These are phyloP conservation scores for Acropora yongei DNA, from an alignment of 64 coral and sea anemone genomes.

Conservation along the genomic window DNA sequence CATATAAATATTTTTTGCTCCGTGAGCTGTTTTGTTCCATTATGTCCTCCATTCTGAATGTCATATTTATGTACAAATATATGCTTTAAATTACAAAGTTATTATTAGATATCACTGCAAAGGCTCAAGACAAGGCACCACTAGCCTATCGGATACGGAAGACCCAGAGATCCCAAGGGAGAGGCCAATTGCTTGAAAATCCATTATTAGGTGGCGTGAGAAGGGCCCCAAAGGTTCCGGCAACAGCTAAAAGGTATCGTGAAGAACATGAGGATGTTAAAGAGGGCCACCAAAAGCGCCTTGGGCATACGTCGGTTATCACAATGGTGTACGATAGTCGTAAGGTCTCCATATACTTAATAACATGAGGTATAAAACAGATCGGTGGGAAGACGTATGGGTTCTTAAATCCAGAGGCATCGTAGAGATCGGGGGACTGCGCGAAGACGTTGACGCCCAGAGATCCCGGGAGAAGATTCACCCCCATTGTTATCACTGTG, in stretches of 20 bases:
- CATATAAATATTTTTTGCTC: no score
- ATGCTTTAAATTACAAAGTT: background rate
- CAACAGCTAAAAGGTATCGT: background rate
- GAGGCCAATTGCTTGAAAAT: background rate
- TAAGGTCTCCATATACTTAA: background rate
- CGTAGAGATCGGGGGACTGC: background rate
- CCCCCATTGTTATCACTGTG: no score
- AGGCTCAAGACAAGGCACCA: no score
- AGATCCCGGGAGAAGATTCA: background rate
- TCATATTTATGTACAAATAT: background rate
- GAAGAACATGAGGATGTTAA: background rate
- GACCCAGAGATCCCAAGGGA: constrained; percentile 1
- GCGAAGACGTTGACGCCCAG: constrained; percentile 9
- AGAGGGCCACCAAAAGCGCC: background rate
- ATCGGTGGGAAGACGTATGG: background rate
- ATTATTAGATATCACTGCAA: background rate
- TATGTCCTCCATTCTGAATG: background rate
- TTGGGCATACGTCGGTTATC: constrained; percentile 33
- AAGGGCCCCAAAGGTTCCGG: background rate
- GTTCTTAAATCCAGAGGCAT: background rate
- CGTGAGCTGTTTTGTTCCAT: no score
- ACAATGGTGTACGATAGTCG: constrained; percentile 7
- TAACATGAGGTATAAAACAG: background rate
- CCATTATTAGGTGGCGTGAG: constrained; percentile 19
- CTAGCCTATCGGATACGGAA: constrained; percentile 1